Evolutionary conservation across 2,113 vertebrate genomes (phyloP), one percentile per base, ranked within the genome.

Genomic region (Ciconia stormi): DNA sequence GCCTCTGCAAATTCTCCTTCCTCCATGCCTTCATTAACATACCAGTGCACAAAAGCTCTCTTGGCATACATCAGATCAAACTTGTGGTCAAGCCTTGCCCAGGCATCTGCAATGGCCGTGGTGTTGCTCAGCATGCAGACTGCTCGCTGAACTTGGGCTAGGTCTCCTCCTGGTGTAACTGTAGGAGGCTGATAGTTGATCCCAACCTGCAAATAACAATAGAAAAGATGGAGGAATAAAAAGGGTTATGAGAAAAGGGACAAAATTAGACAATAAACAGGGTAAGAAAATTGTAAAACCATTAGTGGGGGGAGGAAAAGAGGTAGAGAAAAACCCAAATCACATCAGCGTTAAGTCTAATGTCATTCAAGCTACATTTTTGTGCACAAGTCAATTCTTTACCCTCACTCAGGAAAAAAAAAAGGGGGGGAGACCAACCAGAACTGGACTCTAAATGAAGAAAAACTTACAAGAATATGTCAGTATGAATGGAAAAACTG

Each of bases 61-160:
- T 98, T 98, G 90, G 98, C 96, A 0, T 97, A 98, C 98, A 98
- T 98, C 16, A 98, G 96, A 46, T 98, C 98, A 38, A 98, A 98
- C 59, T 98, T 98, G 93, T 98, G 97, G 79, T 98, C 97, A 0
- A 98, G 96, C 19, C 97, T 95, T n/a, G 97, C 97, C 98, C 98
- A 98, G 34, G 98, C 98, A 20, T 98, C 98, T 5, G 98, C 98
- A 3, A 98, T 98, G 8, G 98, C 98, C 0, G 98, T 98, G 53
- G 98, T 98, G 67, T 98, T 98, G 96, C 98, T 98, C 38, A 98
- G 96, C 98, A 98, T 98, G 95, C 98, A 98, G 13, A 98, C 98
- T 0, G 98, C 98, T 58, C 97, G 90, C 88, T 98, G 91, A 11
- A 97, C 97, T 18, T 98, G 97, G 61, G 98, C 98, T 61, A 98